Percentiles rank a stretch among this genome's conserved stretches.
Evolutionary conservation across 2,888 invertebrate species (phyloP).

Genomic region (Campopleginae sp.): DNA sequence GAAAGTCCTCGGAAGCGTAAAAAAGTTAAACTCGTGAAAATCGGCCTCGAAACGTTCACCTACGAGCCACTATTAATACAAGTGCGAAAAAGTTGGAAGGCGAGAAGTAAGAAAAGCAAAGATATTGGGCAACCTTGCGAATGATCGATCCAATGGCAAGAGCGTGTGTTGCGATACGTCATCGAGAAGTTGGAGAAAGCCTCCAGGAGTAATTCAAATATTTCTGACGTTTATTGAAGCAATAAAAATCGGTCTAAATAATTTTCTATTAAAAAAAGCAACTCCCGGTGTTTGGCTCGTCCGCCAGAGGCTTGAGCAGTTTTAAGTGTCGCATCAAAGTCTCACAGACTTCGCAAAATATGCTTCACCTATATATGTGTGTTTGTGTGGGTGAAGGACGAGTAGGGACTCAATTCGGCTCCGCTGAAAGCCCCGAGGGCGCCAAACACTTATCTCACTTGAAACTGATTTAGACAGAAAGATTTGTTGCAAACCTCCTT

Average conservation of each 20-base stretch:
- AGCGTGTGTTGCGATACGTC: constrained; percentile 7
- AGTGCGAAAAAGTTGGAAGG: background rate
- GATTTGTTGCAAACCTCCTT: constrained; percentile 80
- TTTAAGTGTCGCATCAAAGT: constrained; percentile 58
- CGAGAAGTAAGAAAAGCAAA: constrained; percentile 3
- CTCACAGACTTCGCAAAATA: constrained; percentile 22
- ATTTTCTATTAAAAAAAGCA: constrained; percentile 18
- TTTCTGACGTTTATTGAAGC: constrained; percentile 57
- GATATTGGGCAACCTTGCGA: background rate
- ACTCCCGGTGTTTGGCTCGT: constrained; percentile 33
- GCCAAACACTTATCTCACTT: constrained; percentile 79
- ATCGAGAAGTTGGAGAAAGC: constrained; percentile 24
- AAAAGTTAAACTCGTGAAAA: constrained; percentile 14
- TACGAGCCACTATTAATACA: constrained; percentile 51
- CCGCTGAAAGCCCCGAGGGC: constrained; percentile 68
- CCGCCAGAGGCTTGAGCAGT: constrained; percentile 21
- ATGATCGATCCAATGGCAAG: constrained; percentile 35
- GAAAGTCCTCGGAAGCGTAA: constrained; percentile 34
- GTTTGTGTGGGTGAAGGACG: constrained; percentile 48
- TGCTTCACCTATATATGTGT: background rate
- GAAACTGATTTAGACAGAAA: constrained; percentile 83
- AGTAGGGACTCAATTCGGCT: constrained; percentile 67
- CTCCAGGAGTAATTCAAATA: constrained; percentile 41
- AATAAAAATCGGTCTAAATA: constrained; percentile 53
- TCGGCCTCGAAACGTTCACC: constrained; percentile 50